Conservation (phyloP, 2,797 vertebrate species). For the Anas bahamensis region DNA sequence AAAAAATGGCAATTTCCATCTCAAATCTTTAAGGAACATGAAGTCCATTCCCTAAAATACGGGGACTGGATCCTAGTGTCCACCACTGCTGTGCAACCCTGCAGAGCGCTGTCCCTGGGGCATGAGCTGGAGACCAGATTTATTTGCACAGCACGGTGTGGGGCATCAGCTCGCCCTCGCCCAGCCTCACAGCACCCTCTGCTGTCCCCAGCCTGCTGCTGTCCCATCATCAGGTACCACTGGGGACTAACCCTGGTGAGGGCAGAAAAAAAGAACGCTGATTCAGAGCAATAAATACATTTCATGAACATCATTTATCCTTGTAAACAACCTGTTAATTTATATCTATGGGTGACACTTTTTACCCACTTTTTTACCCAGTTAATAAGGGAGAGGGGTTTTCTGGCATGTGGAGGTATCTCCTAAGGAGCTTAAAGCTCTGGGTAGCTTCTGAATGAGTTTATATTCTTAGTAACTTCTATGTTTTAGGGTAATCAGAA, state of each 20-base stretch:
- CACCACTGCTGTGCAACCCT: accelerated
- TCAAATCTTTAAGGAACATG: neutral
- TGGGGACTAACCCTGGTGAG: neutral
- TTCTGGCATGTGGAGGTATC: neutral
- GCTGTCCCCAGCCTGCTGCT: neutral
- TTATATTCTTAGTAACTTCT: neutral
- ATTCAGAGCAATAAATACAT: neutral
- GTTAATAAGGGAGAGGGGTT: neutral
- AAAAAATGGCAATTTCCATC: neutral
- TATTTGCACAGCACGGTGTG: accelerated
- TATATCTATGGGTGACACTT: neutral
- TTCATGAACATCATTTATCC: neutral
- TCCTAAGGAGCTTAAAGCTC: neutral
- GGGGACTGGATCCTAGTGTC: accelerated
- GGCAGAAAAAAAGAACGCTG: neutral
- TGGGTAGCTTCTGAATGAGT: neutral
- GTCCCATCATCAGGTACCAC: neutral
- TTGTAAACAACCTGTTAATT: neutral
- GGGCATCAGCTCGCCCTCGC: neutral
- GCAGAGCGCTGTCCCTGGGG: neutral
- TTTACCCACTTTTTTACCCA: neutral
- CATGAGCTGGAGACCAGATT: neutral
- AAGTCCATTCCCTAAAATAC: neutral
- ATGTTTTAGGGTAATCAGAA: neutral
- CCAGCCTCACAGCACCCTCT: neutral